Evolutionary conservation across 1,140 invertebrate species (phyloP).

Genomic region (Drosophila carrolli): DNA sequence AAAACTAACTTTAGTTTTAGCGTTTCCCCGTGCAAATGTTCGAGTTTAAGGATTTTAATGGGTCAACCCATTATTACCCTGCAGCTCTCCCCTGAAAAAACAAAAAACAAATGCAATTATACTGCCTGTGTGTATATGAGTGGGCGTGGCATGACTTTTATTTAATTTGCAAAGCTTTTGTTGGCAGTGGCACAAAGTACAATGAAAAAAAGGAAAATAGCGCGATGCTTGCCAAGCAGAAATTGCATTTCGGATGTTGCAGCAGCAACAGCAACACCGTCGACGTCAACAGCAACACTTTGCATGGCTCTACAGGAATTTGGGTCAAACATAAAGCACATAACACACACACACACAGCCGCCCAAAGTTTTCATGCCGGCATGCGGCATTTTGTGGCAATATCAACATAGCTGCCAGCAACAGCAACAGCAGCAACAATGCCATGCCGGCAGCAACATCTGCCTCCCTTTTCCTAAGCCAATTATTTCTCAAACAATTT

Average conservation of each 20-base stretch:
- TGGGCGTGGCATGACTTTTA: conserved; percentile 63
- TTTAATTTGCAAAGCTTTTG: conserved; percentile 67
- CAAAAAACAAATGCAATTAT: conserved; percentile 52
- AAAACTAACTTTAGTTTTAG: conserved; percentile 26
- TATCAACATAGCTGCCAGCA: conserved; percentile 33
- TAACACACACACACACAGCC: conserved; percentile 32
- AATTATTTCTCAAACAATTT: conserved; percentile 43
- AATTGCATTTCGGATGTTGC: conserved; percentile 66
- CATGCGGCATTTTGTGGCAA: conserved; percentile 66
- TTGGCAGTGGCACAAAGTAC: conserved; percentile 58
- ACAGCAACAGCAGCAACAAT: conserved; percentile 7
- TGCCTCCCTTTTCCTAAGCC: conserved; percentile 28
- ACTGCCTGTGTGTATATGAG: conserved; percentile 25
- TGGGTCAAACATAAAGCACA: conserved; percentile 63
- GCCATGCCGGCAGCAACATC: conserved; percentile 32
- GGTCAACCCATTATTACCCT: conserved; percentile 37
- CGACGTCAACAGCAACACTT: conserved; percentile 47
- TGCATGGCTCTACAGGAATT: conserved; percentile 55
- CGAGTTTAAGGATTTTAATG: conserved; percentile 41
- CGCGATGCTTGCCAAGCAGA: conserved; percentile 47
- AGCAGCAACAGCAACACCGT: conserved; percentile 23
- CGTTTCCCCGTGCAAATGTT: conserved; percentile 20
- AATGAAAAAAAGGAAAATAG: conserved; percentile 36
- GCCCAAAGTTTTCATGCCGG: conserved; percentile 50
- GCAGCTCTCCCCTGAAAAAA: background rate